Evolutionary conservation across 2,113 vertebrate genomes (phyloP), one percentile per base, ranked within the genome.

Genomic region (Paramormyrops kingsleyae): DNA sequence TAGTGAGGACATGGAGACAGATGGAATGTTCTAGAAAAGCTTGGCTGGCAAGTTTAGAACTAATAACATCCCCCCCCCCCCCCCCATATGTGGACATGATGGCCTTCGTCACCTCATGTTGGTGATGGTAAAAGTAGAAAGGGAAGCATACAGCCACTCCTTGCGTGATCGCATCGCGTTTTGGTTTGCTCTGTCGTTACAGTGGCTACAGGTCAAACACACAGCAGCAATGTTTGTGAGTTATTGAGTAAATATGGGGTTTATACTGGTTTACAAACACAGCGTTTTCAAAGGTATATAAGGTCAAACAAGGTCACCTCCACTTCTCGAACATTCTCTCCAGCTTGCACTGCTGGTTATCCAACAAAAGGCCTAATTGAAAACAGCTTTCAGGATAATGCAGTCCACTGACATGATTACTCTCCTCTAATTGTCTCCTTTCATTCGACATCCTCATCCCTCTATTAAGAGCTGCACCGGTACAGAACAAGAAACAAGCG

Each of bases 331-430:
- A 66, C 80, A 90, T 62, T 84, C n/a, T 31, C 24, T 83, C 24
- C 85, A 49, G 2, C n/a, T 86, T 83, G 39, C 77, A 85, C 70
- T 53, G 88, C 83, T 47, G n/a, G 10, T 39, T 50, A 19, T 85
- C 52, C 35, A 66, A 90, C 88, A 90, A 88, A 90, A 90, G 80
- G 83, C 66, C 44, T 90, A 90, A 91, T 84, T 92, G 88, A 83
- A 87, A 80, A 90, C 88, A 83, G 85, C 90, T 89, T 35, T 83
- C 46, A 80, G 87, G 88, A 62, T 85, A 92, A 90, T 52, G 88
- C 90, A 91, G 80, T 91, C 89, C 85, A 83, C 77, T 88, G 59
- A 90, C 83, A 86, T 90, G 31, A 91, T 90, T 74, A 89, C 17
- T 66, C 56, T 90, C 46, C 44, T 87, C 70, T 47, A 90, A 87